phyloP scores from a whole-genome alignment of 2,113 vertebrate genomes.

The Gambusia holbrooki region DNA sequence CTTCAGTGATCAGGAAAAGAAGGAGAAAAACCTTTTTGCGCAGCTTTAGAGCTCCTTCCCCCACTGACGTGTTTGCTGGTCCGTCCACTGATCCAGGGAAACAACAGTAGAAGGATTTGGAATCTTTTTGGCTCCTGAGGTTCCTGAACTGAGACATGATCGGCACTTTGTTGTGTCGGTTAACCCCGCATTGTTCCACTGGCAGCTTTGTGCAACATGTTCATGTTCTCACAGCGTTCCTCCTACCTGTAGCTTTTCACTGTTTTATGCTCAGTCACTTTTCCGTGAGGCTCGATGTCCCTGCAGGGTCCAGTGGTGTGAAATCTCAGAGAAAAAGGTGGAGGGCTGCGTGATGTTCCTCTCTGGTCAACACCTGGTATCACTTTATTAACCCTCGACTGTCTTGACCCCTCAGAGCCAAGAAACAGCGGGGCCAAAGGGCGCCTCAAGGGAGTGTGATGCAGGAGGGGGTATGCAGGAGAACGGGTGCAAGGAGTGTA shows the following conservation, averaged over 20 bases:
- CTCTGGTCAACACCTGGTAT: conserved; percentile 83
- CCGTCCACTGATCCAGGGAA: conserved; percentile 52
- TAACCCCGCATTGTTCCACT: conserved; percentile 57
- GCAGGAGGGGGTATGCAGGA: conserved; percentile 35
- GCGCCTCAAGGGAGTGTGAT: conserved; percentile 50
- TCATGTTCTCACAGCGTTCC: conserved; percentile 18
- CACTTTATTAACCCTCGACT: conserved; percentile 85
- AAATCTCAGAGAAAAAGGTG: conserved; percentile 52
- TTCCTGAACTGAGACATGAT: conserved; percentile 61
- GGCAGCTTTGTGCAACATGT: conserved; percentile 24
- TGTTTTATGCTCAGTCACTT: conserved; percentile 49
- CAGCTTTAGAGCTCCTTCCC: conserved; percentile 32
- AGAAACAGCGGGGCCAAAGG: conserved; percentile 76
- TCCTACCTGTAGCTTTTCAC: conserved; percentile 53
- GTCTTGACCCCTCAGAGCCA: conserved; percentile 76
- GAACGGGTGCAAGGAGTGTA: conserved; percentile 46
- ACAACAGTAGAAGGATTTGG: conserved; percentile 55
- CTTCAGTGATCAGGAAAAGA: conserved; percentile 56
- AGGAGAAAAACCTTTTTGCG: conserved; percentile 36
- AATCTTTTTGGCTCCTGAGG: conserved; percentile 45
- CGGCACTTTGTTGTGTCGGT: conserved; percentile 64
- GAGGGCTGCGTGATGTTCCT: conserved; percentile 32
- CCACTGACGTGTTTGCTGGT: conserved; percentile 35
- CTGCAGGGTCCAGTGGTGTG: conserved; percentile 69
- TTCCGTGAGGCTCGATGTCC: conserved; percentile 38